phyloP scores from a whole-genome alignment of 2,113 vertebrate genomes.

The Eubucco bourcierii region DNA sequence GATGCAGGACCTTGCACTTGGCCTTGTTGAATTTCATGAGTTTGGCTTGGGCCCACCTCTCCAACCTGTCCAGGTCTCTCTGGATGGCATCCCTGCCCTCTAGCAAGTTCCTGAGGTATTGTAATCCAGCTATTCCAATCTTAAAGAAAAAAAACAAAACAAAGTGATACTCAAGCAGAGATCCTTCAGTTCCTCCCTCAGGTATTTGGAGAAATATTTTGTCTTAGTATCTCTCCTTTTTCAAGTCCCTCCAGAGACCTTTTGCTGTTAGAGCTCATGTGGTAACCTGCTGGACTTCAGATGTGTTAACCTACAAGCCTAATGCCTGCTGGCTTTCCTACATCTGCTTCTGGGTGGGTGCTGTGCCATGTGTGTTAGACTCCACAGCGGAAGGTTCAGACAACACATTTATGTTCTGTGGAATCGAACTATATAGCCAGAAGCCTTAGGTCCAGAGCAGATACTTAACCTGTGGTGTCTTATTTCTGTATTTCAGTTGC shows the following conservation, averaged over 20 bases:
- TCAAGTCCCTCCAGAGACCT: background rate
- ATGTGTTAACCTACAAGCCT: background rate
- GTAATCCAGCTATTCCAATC: background rate
- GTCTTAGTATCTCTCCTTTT: background rate
- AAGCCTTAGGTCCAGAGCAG: background rate
- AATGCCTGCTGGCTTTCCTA: background rate
- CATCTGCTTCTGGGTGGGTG: background rate
- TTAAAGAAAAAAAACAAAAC: background rate
- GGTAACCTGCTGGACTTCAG: background rate
- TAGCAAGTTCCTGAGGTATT: too few species aligned
- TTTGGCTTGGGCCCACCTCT: too few species aligned
- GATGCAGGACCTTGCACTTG: too few species aligned
- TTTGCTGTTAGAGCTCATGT: background rate
- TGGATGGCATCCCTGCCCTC: too few species aligned
- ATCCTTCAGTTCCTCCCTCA: background rate
- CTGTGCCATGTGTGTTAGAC: background rate
- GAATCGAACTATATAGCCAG: background rate
- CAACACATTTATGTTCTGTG: background rate
- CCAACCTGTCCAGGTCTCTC: too few species aligned
- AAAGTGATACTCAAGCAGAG: background rate
- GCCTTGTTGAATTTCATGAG: too few species aligned
- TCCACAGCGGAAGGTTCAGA: background rate
- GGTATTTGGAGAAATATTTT: background rate
- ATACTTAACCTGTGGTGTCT: background rate
- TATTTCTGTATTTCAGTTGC: background rate